Conservation (phyloP, 2,113 vertebrate species). For the Anoura caudifer region DNA sequence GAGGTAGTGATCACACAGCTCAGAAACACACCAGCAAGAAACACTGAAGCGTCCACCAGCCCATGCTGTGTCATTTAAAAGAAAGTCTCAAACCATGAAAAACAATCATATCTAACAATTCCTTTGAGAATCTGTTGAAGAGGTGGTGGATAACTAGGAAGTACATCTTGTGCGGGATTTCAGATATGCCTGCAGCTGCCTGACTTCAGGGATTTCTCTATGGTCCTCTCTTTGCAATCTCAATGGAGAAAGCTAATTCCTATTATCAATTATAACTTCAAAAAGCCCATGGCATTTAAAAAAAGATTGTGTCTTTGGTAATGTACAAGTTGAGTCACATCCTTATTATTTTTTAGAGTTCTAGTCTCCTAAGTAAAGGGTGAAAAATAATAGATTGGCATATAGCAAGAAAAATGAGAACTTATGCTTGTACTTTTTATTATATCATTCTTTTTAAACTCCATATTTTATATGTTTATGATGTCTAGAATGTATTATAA, state of each 20-base stretch:
- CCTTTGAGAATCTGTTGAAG: conserved; percentile 43
- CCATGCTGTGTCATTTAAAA: not conserved
- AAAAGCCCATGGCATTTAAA: not conserved
- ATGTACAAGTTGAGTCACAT: not conserved
- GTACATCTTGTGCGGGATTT: not conserved
- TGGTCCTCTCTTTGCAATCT: not conserved
- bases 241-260: not conserved
- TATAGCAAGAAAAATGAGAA: not conserved
- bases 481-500: not conserved
- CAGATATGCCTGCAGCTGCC: not conserved
- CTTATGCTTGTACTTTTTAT: not conserved
- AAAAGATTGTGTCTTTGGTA: not conserved
- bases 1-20: not conserved
- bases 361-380: not conserved
- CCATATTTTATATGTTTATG: not conserved
- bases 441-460: not conserved
- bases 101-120: conserved; percentile 50
- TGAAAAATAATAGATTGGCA: not conserved
- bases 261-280: not conserved
- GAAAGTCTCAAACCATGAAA: conserved; percentile 54
- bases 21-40: conserved; percentile 17
- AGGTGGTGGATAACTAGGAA: conserved; percentile 1
- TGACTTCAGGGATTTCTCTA: not conserved
- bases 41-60: not conserved
- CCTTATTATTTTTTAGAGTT: not conserved